A percentile compares a stretch with the other conserved stretches of the same genome.
phyloP scores from a whole-genome alignment of 2,888 invertebrate genomes.

The Eudasyphora cyanicolor region DNA sequence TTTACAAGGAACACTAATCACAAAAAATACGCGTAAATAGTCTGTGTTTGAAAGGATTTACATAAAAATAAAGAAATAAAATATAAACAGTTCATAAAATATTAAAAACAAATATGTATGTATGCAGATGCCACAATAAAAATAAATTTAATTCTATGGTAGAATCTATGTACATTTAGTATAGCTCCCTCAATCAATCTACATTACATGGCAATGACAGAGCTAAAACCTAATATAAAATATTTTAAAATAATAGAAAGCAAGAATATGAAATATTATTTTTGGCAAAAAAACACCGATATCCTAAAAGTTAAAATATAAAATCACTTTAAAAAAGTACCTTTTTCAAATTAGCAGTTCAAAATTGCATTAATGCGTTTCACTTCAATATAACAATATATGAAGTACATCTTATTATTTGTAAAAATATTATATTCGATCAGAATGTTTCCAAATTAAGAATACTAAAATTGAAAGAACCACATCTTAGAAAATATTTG shows the following conservation, averaged over 20 bases:
- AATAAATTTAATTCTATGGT: slow-evolving; percentile 46
- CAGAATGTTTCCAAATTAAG: too few relatives aligned
- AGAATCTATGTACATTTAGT: slow-evolving; percentile 60
- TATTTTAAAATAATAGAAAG: not conserved
- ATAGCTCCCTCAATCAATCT: slow-evolving; percentile 38
- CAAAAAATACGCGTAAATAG: not conserved
- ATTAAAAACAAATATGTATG: not conserved
- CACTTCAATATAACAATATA: too few relatives aligned
- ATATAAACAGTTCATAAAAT: not conserved
- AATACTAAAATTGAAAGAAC: slow-evolving; percentile 45
- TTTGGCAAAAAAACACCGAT: slow-evolving; percentile 53
- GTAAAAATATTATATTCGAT: too few relatives aligned
- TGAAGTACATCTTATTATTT: slow-evolving; percentile 39
- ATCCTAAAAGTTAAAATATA: slow-evolving; percentile 32
- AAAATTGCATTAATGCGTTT: slow-evolving; percentile 75
- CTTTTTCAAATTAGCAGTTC: slow-evolving; percentile 79
- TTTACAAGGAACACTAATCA: not conserved
- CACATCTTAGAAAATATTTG: slow-evolving; percentile 37
- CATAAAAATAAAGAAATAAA: not conserved
- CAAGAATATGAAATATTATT: slow-evolving; percentile 25
- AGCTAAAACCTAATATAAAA: slow-evolving; percentile 30
- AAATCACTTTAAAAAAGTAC: slow-evolving; percentile 73
- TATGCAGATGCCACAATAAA: not conserved
- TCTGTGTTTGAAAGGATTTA: not conserved
- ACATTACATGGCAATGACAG: slow-evolving; percentile 10